phyloP scores from a whole-genome alignment of 1,140 invertebrate species.

The Papilio polyxenes region DNA sequence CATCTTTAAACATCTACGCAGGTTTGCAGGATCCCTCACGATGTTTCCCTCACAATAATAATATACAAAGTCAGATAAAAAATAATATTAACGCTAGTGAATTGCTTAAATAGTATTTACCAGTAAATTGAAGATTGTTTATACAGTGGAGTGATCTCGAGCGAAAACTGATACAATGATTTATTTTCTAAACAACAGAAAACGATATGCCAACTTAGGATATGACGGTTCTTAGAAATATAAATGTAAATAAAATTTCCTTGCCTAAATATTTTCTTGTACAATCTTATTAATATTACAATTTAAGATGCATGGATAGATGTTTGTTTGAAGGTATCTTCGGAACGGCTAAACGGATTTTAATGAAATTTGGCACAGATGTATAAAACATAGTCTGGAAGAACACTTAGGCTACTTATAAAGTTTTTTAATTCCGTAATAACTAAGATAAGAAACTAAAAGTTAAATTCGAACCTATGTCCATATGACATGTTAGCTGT shows the following conservation, averaged over 20 bases:
- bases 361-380: too few species aligned
- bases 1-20: too few species aligned
- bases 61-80: neutral
- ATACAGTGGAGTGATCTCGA: neutral
- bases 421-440: too few species aligned
- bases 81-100: neutral
- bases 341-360: too few species aligned
- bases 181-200: slow-evolving; percentile 10
- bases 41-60: neutral
- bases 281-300: neutral
- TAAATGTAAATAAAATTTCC: neutral
- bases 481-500: too few species aligned
- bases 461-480: too few species aligned
- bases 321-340: too few species aligned
- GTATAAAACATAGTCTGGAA: too few species aligned
- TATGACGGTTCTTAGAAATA: neutral
- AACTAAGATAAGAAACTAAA: too few species aligned
- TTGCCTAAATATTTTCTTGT: neutral
- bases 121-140: neutral
- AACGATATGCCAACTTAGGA: neutral
- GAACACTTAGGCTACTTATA: too few species aligned
- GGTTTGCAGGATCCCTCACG: neutral
- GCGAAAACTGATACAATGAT: slow-evolving; percentile 7
- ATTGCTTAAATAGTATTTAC: neutral
- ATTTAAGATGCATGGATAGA: too few species aligned